phyloP scores from a whole-genome alignment of 2,797 vertebrate species.

The Synaphobranchus kaupii region DNA sequence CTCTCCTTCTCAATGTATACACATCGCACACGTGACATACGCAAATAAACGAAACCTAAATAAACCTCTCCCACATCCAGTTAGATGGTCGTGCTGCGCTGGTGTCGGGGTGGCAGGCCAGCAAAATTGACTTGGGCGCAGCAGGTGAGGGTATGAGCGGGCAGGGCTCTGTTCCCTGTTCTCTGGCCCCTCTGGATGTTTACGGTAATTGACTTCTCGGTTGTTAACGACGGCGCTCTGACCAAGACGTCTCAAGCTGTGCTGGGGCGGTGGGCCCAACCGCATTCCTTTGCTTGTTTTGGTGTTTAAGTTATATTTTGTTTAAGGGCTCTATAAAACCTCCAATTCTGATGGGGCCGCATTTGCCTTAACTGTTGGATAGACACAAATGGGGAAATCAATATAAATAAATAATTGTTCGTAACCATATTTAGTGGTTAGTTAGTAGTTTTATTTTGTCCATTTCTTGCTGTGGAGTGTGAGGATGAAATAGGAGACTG shows the following conservation, averaged over 20 bases:
- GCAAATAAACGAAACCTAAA: background rate
- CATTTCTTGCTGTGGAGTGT: background rate
- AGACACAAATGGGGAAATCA: background rate
- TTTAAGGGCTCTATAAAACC: conserved; percentile 1
- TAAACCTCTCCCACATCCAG: background rate
- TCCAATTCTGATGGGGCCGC: background rate
- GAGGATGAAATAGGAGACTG: background rate
- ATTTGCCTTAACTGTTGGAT: background rate
- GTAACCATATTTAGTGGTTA: background rate
- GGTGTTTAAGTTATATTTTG: background rate
- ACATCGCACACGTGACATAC: background rate
- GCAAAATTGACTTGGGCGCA: background rate
- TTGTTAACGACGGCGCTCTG: background rate
- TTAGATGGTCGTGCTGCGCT: background rate
- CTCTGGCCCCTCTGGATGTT: background rate
- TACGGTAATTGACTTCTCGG: background rate
- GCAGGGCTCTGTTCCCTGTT: background rate
- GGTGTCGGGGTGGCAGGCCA: background rate
- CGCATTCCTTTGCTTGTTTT: conserved; percentile 1
- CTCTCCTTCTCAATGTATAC: background rate
- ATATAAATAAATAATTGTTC: background rate
- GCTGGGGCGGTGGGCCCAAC: background rate
- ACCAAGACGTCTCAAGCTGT: background rate
- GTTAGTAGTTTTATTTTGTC: background rate
- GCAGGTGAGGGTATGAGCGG: background rate